A percentile compares a stretch with the other conserved stretches of the same genome.
phyloP scores from a whole-genome alignment of 2,888 invertebrate species.

The Anticlea derivata region DNA sequence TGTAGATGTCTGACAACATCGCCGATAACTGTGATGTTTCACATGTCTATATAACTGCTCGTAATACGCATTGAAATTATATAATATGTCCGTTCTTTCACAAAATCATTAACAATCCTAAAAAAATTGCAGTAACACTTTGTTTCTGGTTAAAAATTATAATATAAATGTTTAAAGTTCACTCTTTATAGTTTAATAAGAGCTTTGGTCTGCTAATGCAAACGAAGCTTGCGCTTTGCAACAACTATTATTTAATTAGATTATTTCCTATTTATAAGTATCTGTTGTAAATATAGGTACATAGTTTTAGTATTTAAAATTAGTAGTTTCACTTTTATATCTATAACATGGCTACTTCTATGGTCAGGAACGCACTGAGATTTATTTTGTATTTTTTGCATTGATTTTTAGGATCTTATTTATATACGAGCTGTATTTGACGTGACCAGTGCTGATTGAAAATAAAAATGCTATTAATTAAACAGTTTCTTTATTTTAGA shows the following conservation, averaged over 20 bases:
- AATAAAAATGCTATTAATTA: constrained; percentile 63
- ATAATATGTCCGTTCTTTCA: neutral
- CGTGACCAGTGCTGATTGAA: constrained; percentile 65
- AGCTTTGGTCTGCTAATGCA: constrained; percentile 54
- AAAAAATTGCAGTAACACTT: too few relatives aligned
- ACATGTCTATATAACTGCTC: constrained; percentile 77
- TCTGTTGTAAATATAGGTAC: constrained; percentile 74
- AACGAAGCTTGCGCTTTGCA: constrained; percentile 64
- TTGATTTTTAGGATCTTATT: constrained; percentile 49
- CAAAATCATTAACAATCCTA: neutral
- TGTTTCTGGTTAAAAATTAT: too few relatives aligned
- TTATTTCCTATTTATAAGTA: constrained; percentile 64
- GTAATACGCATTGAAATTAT: neutral
- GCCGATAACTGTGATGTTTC: constrained; percentile 68
- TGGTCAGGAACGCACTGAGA: constrained; percentile 52
- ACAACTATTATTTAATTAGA: constrained; percentile 66
- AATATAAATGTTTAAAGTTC: constrained; percentile 6
- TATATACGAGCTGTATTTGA: constrained; percentile 51
- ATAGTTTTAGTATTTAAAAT: constrained; percentile 75
- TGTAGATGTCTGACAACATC: constrained; percentile 81
- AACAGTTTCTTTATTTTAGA: constrained; percentile 35
- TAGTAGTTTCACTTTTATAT: constrained; percentile 70
- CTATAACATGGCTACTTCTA: constrained; percentile 47
- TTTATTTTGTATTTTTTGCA: constrained; percentile 30
- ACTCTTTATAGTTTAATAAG: constrained; percentile 29